phyloP scores from a whole-genome alignment of 1,140 invertebrate genomes.

The Ostrea denselamellosa region DNA sequence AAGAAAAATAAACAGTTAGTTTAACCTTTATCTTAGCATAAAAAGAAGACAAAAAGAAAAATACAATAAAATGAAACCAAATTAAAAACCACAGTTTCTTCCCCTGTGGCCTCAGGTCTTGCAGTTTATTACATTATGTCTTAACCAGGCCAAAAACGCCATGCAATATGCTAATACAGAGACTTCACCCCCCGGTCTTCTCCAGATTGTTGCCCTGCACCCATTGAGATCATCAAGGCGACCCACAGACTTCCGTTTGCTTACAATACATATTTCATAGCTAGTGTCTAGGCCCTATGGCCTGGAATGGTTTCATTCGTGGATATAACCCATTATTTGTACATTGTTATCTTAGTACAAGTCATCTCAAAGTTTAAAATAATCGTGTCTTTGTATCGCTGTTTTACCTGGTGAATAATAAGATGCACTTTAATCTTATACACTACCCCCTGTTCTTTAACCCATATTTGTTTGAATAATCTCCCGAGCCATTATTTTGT shows the following conservation, averaged over 20 bases:
- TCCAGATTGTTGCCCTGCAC: no score
- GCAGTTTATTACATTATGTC: no score
- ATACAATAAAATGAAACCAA: no score
- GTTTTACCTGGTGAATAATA: background rate
- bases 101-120: no score
- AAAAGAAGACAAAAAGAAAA: no score
- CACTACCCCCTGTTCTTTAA: constrained; percentile 14
- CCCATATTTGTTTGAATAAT: constrained; percentile 28
- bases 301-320: background rate
- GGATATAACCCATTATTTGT: background rate
- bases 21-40: no score
- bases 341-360: background rate
- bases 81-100: no score
- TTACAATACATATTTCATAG: no score
- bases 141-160: no score
- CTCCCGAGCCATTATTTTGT: constrained; percentile 23
- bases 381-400: background rate
- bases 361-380: constrained; percentile 7
- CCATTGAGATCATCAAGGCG: background rate
- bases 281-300: background rate
- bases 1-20: no score
- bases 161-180: no score
- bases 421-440: constrained; percentile 2
- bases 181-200: no score
- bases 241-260: background rate